A percentile compares a stretch with the other conserved stretches of the same genome.
Evolutionary conservation across 1,140 invertebrate genomes (phyloP).

Genomic region (Dermatophagoides farinae): DNA sequence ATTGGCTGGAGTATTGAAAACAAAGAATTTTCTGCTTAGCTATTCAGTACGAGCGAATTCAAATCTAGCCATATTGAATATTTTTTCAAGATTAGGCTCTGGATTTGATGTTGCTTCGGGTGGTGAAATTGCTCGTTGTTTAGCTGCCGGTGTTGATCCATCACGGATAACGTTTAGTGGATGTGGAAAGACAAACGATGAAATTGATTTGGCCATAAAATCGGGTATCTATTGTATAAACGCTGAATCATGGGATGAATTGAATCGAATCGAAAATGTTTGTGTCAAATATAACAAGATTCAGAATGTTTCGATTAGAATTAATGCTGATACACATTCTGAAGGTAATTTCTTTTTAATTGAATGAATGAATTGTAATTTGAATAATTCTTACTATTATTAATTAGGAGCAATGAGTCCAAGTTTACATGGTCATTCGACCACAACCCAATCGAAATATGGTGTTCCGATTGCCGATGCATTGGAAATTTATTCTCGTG

Average conservation of each 20-base stretch:
- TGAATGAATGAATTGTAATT: not conserved
- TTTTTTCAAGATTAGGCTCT: constrained; percentile 13
- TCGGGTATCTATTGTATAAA: constrained; percentile 6
- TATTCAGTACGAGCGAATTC: constrained; percentile 17
- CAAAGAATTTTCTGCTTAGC: constrained; percentile 10
- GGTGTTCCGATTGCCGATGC: constrained; percentile 20
- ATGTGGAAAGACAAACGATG: constrained; percentile 15
- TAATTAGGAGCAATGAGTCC: not conserved
- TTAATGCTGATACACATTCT: constrained; percentile 7
- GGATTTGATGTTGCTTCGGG: constrained; percentile 21
- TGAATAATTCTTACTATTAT: not conserved
- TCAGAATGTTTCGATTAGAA: constrained; percentile 10
- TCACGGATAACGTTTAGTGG: constrained; percentile 17
- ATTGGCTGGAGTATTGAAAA: constrained; percentile 5
- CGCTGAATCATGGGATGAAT: constrained; percentile 13
- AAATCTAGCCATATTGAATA: constrained; percentile 17
- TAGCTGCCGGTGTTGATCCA: constrained; percentile 15
- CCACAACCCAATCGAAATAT: constrained; percentile 17
- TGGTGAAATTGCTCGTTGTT: constrained; percentile 18
- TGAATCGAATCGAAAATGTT: constrained; percentile 13
- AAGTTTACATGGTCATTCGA: no score
- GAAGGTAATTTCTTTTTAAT: constrained; percentile 7
- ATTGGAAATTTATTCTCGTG: constrained; percentile 14
- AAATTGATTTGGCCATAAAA: constrained; percentile 6
- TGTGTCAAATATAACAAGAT: constrained; percentile 4